phyloP scores from a whole-genome alignment of 2,113 vertebrate species.

The Chionomys nivalis region DNA sequence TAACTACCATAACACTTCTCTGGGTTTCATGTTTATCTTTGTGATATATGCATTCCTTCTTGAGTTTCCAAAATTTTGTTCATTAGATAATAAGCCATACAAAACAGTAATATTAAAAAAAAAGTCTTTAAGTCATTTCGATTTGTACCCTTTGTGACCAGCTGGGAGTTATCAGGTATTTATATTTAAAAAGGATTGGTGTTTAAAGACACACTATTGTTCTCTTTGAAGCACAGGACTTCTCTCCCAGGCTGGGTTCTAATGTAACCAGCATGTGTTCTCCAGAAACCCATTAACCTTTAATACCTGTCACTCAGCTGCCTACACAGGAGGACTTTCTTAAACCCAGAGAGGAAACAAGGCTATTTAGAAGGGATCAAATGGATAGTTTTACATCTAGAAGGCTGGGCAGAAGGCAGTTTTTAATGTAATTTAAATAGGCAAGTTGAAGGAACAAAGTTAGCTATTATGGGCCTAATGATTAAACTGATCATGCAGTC shows the following conservation, averaged over 20 bases:
- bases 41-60: neutral
- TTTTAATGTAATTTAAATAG: constrained; percentile 69
- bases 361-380: constrained; percentile 77
- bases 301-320: constrained; percentile 77
- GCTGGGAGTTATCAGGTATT: constrained; percentile 76
- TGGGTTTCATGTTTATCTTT: constrained; percentile 25
- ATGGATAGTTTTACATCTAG: constrained; percentile 73
- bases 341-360: constrained; percentile 71
- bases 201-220: constrained; percentile 72
- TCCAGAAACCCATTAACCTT: constrained; percentile 68
- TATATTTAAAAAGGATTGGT: constrained; percentile 52
- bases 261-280: constrained; percentile 78
- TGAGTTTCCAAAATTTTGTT: neutral
- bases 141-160: constrained; percentile 24
- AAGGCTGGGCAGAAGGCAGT: constrained; percentile 53
- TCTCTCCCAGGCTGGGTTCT: constrained; percentile 47
- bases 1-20: constrained; percentile 6
- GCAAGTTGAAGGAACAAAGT: constrained; percentile 51
- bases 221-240: constrained; percentile 56
- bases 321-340: constrained; percentile 65
- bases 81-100: constrained; percentile 37
- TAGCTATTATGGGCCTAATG: constrained; percentile 54
- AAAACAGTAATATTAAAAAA: constrained; percentile 54
- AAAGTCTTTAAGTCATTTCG: constrained; percentile 48
- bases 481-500: constrained; percentile 49